Conservation (phyloP, 2,888 invertebrate species). For the Carcina quercana region DNA sequence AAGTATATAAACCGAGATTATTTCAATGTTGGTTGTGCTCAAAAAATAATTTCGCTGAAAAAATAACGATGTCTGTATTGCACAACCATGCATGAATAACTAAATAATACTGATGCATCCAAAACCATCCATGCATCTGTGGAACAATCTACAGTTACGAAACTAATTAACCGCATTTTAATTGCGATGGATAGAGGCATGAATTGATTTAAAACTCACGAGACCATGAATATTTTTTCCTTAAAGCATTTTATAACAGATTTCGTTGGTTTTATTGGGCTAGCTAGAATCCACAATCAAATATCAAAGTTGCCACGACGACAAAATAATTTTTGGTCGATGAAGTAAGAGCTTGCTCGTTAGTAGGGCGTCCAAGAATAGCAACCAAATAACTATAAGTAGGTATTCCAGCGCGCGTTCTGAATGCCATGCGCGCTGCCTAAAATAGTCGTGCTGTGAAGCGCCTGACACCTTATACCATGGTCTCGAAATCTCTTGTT, state of each 20-base stretch:
- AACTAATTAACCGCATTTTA: slow-evolving; percentile 42
- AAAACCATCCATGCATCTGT: too few relatives aligned
- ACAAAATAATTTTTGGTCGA: slow-evolving; percentile 22
- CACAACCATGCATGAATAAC: too few relatives aligned
- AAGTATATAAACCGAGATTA: too few relatives aligned
- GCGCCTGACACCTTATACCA: slow-evolving; percentile 45
- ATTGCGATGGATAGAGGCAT: slow-evolving; percentile 32
- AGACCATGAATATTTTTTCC: slow-evolving; percentile 41
- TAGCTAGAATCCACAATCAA: too few relatives aligned
- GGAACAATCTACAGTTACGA: too few relatives aligned
- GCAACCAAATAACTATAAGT: slow-evolving; percentile 49
- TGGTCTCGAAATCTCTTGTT: slow-evolving; percentile 9
- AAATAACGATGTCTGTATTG: too few relatives aligned
- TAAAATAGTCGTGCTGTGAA: slow-evolving; percentile 53
- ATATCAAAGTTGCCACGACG: too few relatives aligned
- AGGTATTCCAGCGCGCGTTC: slow-evolving; percentile 62
- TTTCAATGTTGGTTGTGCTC: too few relatives aligned
- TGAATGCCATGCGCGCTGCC: slow-evolving; percentile 59
- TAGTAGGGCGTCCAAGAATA: slow-evolving; percentile 65
- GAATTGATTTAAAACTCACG: slow-evolving; percentile 40
- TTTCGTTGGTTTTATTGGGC: too few relatives aligned
- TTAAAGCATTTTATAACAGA: slow-evolving; percentile 21
- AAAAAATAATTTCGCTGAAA: too few relatives aligned
- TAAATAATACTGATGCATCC: too few relatives aligned
- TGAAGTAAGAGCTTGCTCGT: slow-evolving; percentile 36